A percentile compares a stretch with the other conserved stretches of the same genome.
These are phyloP conservation scores for Xiphophorus maculatus DNA, from an alignment of 2,113 vertebrate genomes.

Conservation along the genomic window DNA sequence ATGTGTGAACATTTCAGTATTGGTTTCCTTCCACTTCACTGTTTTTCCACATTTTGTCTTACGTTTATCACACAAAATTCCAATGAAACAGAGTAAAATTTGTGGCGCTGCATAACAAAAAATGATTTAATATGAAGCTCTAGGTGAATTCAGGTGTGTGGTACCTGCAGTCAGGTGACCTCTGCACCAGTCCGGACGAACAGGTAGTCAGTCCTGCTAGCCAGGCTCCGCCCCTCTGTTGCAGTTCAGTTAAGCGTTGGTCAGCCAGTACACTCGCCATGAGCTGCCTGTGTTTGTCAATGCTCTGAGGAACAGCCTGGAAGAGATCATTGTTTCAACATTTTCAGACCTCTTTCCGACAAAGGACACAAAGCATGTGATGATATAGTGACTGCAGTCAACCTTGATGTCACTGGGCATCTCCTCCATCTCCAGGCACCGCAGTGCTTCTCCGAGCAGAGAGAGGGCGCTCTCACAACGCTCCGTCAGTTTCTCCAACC, in stretches of 20 bases:
- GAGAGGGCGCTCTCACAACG: constrained; percentile 79
- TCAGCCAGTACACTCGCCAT: constrained; percentile 86
- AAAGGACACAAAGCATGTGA: background rate
- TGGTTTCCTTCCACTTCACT: no score
- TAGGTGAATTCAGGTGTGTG: background rate
- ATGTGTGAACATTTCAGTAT: no score
- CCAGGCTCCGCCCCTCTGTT: constrained; percentile 87
- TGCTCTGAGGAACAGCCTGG: constrained; percentile 74
- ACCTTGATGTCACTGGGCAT: constrained; percentile 79
- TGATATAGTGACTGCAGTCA: background rate
- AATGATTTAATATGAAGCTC: background rate
- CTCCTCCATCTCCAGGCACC: constrained; percentile 72
- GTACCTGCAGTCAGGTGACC: constrained; percentile 82
- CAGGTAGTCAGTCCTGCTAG: constrained; percentile 84
- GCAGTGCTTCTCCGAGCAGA: constrained; percentile 77
- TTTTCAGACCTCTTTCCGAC: background rate
- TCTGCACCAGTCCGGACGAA: constrained; percentile 70
- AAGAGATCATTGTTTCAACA: background rate
- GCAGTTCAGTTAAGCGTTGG: constrained; percentile 83
- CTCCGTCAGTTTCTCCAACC: constrained; percentile 79
- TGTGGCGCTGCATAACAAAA: no score
- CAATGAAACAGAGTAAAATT: no score
- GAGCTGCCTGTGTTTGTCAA: constrained; percentile 82
- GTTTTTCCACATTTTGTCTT: no score
- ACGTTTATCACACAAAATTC: no score